Conservation (phyloP, 2,797 vertebrate genomes). For the Enteromius trimaculatus region DNA sequence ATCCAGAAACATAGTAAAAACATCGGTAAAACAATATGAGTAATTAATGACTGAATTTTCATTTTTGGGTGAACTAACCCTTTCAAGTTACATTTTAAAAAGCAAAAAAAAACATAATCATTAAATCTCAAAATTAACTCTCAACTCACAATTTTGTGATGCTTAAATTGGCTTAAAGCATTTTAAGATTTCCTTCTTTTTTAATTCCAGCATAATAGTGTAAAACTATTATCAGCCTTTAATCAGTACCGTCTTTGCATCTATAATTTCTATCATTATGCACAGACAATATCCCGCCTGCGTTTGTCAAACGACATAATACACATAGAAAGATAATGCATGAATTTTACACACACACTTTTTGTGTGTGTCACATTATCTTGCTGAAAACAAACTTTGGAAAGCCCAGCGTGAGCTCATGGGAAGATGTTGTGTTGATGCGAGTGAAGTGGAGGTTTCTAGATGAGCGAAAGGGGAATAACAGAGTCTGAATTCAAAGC, state of each 20-base stretch:
- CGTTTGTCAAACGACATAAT: neutral
- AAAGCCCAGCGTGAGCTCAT: slow-evolving; percentile 3
- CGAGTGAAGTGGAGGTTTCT: slow-evolving; percentile 19
- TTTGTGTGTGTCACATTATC: neutral
- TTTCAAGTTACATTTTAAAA: too few species aligned
- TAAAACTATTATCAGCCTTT: neutral
- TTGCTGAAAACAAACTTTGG: slow-evolving; percentile 12
- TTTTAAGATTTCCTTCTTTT: neutral
- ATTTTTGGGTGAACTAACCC: too few species aligned
- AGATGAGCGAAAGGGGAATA: slow-evolving; percentile 8
- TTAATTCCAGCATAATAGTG: neutral
- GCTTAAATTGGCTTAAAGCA: neutral
- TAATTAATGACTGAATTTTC: too few species aligned
- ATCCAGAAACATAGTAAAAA: too few species aligned
- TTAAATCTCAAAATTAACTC: too few species aligned
- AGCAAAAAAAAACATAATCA: too few species aligned
- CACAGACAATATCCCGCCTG: neutral
- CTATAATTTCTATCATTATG: neutral
- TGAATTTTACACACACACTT: too few species aligned
- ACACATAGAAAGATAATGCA: neutral
- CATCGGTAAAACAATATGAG: too few species aligned
- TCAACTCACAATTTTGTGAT: too few species aligned
- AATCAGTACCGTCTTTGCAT: neutral
- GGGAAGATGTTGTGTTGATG: slow-evolving; percentile 27
- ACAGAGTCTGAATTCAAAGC: slow-evolving; percentile 32